Conservation (phyloP, 2,113 vertebrate species). For the Lepus timidus region DNA sequence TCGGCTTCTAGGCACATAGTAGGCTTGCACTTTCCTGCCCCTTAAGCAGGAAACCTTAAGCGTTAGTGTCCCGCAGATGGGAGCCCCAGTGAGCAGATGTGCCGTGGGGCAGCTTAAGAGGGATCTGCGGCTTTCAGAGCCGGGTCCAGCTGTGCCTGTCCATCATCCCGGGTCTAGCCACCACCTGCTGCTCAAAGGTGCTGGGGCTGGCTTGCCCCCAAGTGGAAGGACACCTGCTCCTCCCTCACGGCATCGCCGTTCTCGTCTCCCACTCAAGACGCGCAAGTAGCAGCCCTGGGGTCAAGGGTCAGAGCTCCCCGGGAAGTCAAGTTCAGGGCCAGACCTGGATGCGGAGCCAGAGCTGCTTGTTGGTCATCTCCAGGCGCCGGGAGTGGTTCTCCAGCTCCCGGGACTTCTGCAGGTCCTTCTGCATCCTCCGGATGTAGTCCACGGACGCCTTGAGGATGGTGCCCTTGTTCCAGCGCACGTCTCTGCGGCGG, state of each 20-base stretch:
- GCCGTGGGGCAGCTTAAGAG: background rate
- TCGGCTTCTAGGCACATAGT: background rate
- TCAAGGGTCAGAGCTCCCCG: background rate
- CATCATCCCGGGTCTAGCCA: background rate
- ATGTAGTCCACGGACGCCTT: slow-evolving; percentile 99
- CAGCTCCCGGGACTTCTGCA: slow-evolving; percentile 95
- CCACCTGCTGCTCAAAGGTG: background rate
- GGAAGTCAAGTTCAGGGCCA: background rate
- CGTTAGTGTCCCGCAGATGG: background rate
- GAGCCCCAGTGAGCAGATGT: background rate
- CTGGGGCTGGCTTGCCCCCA: background rate
- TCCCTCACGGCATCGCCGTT: background rate
- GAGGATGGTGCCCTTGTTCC: slow-evolving; percentile 99
- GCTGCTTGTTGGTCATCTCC: slow-evolving; percentile 97
- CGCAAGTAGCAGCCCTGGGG: background rate
- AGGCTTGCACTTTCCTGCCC: background rate
- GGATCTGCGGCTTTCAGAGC: background rate
- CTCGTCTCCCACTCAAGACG: background rate
- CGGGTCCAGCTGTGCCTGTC: background rate
- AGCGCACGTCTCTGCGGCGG: slow-evolving; percentile 95
- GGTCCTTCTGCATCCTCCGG: slow-evolving; percentile 98
- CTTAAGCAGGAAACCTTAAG: background rate
- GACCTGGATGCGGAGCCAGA: slow-evolving; percentile 98
- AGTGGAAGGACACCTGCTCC: background rate
- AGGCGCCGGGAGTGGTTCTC: slow-evolving; percentile 97